Percentiles rank a stretch among this genome's conserved stretches.
Conservation (phyloP, 2,888 invertebrate genomes). For the Rhamnusium bicolor region DNA sequence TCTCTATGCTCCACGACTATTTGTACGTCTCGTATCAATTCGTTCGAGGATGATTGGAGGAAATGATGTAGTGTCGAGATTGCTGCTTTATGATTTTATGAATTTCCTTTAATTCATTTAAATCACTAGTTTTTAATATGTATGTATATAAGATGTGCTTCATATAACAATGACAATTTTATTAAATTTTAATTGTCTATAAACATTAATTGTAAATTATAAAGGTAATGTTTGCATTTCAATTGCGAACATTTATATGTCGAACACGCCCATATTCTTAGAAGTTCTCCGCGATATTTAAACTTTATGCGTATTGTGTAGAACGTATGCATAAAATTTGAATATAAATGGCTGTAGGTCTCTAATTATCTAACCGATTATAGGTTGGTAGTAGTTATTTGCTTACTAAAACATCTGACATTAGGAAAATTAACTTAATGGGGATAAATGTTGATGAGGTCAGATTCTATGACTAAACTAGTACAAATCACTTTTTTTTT, state of each 20-base stretch:
- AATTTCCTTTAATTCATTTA: neutral
- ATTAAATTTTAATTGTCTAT: constrained; percentile 5
- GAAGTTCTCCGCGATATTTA: constrained; percentile 38
- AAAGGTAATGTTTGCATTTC: constrained; percentile 33
- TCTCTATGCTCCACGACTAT: too few relatives aligned
- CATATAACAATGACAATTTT: neutral
- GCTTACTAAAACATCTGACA: constrained; percentile 38
- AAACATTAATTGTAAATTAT: constrained; percentile 4
- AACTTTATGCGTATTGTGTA: constrained; percentile 36
- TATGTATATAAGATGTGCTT: too few relatives aligned
- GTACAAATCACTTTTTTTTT: constrained; percentile 6
- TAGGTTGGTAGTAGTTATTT: constrained; percentile 42
- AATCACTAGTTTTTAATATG: neutral
- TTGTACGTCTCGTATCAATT: too few relatives aligned
- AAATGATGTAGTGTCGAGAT: too few relatives aligned
- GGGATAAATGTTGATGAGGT: constrained; percentile 37
- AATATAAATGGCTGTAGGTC: constrained; percentile 43
- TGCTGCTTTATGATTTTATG: neutral
- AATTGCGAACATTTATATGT: constrained; percentile 36
- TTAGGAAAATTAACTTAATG: constrained; percentile 41
- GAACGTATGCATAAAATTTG: constrained; percentile 48
- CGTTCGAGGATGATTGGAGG: too few relatives aligned
- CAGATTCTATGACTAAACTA: constrained; percentile 31
- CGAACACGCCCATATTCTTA: constrained; percentile 40
- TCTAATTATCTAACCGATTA: constrained; percentile 47